These are phyloP conservation scores for Philopotamus ludificatus DNA, from an alignment of 1,140 invertebrate genomes.

Conservation along the genomic window DNA sequence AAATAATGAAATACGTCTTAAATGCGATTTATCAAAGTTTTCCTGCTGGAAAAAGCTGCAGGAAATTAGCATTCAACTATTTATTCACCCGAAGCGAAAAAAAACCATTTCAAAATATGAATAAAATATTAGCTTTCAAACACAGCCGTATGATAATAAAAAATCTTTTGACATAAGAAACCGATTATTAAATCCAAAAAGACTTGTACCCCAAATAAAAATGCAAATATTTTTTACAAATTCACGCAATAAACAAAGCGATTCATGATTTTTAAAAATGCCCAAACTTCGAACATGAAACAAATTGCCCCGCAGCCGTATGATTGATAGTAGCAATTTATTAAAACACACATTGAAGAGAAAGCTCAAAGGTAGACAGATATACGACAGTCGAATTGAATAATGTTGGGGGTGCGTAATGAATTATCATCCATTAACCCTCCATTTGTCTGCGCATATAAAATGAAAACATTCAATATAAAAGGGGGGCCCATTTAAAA, in stretches of 20 bases:
- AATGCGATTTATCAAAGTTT: background rate
- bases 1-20: background rate
- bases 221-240: background rate
- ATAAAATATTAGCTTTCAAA: background rate
- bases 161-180: slow-evolving; percentile 3
- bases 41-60: background rate
- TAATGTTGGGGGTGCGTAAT: background rate
- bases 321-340: background rate
- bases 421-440: slow-evolving; percentile 5
- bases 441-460: background rate
- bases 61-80: background rate
- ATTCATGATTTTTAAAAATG: background rate
- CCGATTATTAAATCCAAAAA: too few species aligned
- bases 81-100: background rate
- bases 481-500: slow-evolving; percentile 33
- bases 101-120: background rate
- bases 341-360: background rate
- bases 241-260: background rate
- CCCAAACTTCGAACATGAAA: background rate
- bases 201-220: too few species aligned
- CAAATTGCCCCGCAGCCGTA: background rate
- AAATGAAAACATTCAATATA: background rate
- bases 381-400: background rate
- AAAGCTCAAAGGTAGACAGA: too few species aligned
- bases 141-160: too few species aligned